Percentiles rank a stretch among this genome's conserved stretches.
Conservation (phyloP, 2,888 invertebrate species). For the Tetragonula carbonaria region DNA sequence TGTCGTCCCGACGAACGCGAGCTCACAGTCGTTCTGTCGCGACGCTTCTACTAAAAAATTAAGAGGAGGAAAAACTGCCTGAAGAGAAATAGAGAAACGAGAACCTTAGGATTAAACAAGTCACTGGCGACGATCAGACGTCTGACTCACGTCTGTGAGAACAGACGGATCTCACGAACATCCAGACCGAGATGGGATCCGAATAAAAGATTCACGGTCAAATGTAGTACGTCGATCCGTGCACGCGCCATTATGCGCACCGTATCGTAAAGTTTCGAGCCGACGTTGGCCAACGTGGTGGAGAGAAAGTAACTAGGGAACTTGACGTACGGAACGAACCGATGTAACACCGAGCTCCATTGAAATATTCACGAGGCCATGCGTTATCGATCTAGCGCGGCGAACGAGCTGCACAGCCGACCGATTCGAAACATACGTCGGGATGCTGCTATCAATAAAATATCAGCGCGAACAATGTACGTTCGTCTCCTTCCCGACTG, state of each 20-base stretch:
- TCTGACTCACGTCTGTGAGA: no score
- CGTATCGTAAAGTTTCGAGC: conserved; percentile 37
- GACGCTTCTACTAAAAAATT: no score
- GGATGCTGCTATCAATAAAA: conserved; percentile 55
- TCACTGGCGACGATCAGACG: background rate
- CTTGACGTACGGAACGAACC: conserved; percentile 38
- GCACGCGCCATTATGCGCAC: conserved; percentile 12
- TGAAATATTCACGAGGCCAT: conserved; percentile 71
- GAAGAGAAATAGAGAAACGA: no score
- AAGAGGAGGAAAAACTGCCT: no score
- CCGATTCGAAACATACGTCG: conserved; percentile 40
- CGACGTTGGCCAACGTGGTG: background rate
- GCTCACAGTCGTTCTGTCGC: no score
- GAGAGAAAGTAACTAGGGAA: conserved; percentile 32
- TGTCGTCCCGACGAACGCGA: no score
- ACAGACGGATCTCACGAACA: background rate
- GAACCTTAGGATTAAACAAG: no score
- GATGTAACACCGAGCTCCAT: conserved; percentile 45
- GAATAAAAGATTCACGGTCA: conserved; percentile 38
- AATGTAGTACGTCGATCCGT: conserved; percentile 1
- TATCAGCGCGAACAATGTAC: conserved; percentile 46
- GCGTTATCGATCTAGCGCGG: conserved; percentile 66
- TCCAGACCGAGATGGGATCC: background rate
- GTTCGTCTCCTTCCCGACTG: conserved; percentile 13
- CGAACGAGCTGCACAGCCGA: background rate